phyloP scores from a whole-genome alignment of 2,113 vertebrate genomes.

The Leuciscus idus region DNA sequence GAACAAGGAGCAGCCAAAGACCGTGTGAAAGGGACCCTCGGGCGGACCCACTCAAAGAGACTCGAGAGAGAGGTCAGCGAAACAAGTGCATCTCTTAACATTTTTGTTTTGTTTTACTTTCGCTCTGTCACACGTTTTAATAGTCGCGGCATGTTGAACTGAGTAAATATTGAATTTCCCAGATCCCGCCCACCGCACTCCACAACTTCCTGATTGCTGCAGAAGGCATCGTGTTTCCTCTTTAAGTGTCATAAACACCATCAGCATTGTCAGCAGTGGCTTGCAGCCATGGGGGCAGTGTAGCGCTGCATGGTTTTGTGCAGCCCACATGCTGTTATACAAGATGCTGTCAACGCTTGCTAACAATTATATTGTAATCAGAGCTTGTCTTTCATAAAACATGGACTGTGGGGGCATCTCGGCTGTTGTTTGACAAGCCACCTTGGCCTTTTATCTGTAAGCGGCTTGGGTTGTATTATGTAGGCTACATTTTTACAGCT shows the following conservation, averaged over 20 bases:
- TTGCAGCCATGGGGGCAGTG: conserved; percentile 39
- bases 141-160: not conserved
- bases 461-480: conserved; percentile 1
- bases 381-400: conserved; percentile 38
- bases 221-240: conserved; percentile 53
- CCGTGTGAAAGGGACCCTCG: conserved; percentile 7
- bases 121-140: not conserved
- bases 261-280: conserved; percentile 37
- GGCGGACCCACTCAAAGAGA: not conserved
- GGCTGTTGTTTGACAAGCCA: conserved; percentile 17
- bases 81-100: not conserved
- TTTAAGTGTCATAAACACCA: conserved; percentile 51
- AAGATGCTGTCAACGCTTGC: conserved; percentile 37
- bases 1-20: conserved; percentile 35
- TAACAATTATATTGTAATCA: conserved; percentile 52
- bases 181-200: conserved; percentile 16
- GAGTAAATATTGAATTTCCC: conserved; percentile 43
- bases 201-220: conserved; percentile 47
- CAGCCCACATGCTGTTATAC: conserved; percentile 41
- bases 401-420: conserved; percentile 12
- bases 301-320: conserved; percentile 5
- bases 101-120: not conserved
- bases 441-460: conserved; percentile 29
- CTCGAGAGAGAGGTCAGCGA: not conserved
- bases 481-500: conserved; percentile 1